Base-by-base conservation (phyloP, 2,797 vertebrate species). In the Protonibea diacanthus region DNA sequence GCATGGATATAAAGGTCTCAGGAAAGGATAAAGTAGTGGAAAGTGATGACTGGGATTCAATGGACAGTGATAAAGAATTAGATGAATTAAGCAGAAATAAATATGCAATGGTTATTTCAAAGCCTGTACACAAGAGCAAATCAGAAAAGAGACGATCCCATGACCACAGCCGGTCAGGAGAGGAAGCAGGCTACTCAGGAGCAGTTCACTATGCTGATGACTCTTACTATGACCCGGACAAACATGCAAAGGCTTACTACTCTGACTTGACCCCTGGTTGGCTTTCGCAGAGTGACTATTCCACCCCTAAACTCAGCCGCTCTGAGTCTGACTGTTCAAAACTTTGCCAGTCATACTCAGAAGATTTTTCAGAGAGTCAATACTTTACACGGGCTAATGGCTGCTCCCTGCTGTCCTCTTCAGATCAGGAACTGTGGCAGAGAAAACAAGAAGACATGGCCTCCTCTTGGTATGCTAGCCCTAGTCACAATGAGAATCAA, bases 261-360 rank as follows among this genome's bases (percentile, higher is more conserved):
- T 93, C 95, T 56, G 97, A 97, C 42, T 12, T 95, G 84, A 95
- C 95, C 47, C 94, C 97, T 23, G 94, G 97, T 29, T 99, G 98
- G 98, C 96, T 97, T 78, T 98, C 98, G 33, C 98, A 99, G 90
- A 98, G 96, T 83, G 98, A 99, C 80, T 98, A 98, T 91, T 96
- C 97, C 51, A 96, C 96, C 2, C 94, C 97, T 61, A 99, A 99
- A 95, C 96, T 99, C 74, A 99, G 98, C 83, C 97, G 95, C 51
- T 99, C 98, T 11, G 98, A 99, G 83, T 99, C 98, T 0, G 98
- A 99, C 92, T 99, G 98, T 92, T 99, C 97, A 85, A 99, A 98
- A 93, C 91, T 99, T 78, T 99, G 98, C 88, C 98, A 98, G 68
- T 99, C 98, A 69, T 99, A 98, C 88, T 98, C 97, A 3, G 98